phyloP scores from a whole-genome alignment of 1,140 invertebrate species.

The Xylocopa sonorina region DNA sequence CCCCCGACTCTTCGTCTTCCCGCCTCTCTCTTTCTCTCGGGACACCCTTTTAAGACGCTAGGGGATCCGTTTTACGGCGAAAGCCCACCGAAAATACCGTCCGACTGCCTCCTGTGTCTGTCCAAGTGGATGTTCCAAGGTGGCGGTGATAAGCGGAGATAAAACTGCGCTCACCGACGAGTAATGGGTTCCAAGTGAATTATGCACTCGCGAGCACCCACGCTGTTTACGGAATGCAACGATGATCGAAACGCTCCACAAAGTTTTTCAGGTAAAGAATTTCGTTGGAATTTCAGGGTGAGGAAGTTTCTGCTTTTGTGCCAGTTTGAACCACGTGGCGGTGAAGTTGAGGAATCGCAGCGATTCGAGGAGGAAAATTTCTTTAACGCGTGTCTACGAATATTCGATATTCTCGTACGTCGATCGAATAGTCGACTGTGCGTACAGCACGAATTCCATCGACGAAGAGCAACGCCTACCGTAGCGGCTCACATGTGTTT shows the following conservation, averaged over 20 bases:
- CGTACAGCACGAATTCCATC: constrained; percentile 49
- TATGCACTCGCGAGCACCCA: too few species aligned
- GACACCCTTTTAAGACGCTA: constrained; percentile 49
- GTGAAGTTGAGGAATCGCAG: too few species aligned
- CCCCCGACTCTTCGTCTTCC: constrained; percentile 6
- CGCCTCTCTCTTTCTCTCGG: not conserved
- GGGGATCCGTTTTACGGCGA: constrained; percentile 41
- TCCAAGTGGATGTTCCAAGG: constrained; percentile 21
- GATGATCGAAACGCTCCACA: not conserved
- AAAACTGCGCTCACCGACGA: constrained; percentile 14
- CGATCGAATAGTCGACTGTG: constrained; percentile 29
- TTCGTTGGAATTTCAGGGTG: not conserved
- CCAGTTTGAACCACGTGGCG: too few species aligned
- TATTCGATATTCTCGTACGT: constrained; percentile 25
- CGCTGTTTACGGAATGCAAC: not conserved
- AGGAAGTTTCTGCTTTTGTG: too few species aligned
- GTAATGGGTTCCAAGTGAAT: not conserved
- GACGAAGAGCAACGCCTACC: constrained; percentile 54
- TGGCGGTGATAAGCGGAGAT: constrained; percentile 40
- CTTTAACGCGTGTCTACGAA: too few species aligned
- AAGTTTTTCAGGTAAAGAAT: not conserved
- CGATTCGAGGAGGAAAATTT: too few species aligned
- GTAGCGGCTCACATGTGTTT: constrained; percentile 65
- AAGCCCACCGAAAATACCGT: constrained; percentile 21
- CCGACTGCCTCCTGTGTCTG: not conserved